Evolutionary conservation across 2,797 vertebrate species (phyloP), one percentile per base, ranked within the genome.

Genomic region (Thamnophis elegans): DNA sequence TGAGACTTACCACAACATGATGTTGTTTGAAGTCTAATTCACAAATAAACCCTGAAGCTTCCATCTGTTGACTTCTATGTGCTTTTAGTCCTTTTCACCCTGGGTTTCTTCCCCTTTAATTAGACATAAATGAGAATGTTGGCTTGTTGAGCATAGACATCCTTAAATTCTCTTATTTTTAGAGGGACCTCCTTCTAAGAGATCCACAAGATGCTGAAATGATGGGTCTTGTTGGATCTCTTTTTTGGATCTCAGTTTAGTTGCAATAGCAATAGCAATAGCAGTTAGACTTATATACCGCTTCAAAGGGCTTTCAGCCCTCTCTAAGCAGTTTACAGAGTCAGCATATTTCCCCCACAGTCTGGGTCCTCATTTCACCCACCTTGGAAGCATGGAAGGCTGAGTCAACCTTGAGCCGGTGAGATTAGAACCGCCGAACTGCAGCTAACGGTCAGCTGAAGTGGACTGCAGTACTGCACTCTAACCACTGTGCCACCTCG

Each of bases 1-100:
- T 85, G 89, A 87, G n/a, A 36, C 0, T 0, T 42, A 32, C n/a
- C 26, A 68, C 59, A 90, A 88, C 56, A 13, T 58, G 88, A 36
- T 1, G 47, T 65, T 90, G 3, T 59, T 90, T 87, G 78, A 60
- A 91, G 58, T 36, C 55, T 14, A 47, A 73, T 32, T 14, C 25
- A 87, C 4, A 1, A 92, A 93, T 18, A 58, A 93, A 28, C 58
- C 8, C 14, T 28, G 9, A 88, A 90, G 88, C 5, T 78, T 89
- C 5, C 0, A 0, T 0, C 1, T 54, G 8, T 36, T 10, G 28
- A 5, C 36, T 1, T 22, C 4, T 87, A 0, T 82, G 60, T 87
- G 47, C 85, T 58, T 65, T 85, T 91, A 11, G 11, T 93, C 87
- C 26, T 60, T 93, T 62, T 85, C 42, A 28, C 20, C 36, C 42